Base-by-base conservation (phyloP, 2,797 vertebrate species). In the Aplochiton taeniatus region DNA sequence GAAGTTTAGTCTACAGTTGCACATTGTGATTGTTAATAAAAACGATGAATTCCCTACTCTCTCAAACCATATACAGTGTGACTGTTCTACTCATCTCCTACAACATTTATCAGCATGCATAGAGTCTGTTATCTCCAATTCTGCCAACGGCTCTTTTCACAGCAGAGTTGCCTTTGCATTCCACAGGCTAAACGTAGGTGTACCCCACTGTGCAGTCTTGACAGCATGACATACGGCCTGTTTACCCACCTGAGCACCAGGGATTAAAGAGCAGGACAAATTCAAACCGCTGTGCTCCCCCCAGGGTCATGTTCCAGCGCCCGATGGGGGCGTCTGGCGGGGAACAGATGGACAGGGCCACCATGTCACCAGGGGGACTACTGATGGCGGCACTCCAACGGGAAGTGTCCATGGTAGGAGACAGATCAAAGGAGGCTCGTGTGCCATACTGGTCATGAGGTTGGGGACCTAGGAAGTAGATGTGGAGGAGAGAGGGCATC, bases 181-280 rank as follows among this genome's bases (percentile, higher is more conserved):
- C 52, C 46, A 19, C 13, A 58, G 56, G 2, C 18, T 48, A 13
- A 43, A 62, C 3, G 11, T 52, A 51, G 3, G 51, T 60, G 7
- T 0, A 0, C 42, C 13, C 17, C 19, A 66, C 41, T n/a, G 57
- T 18, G 68, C 41, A 54, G 4, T 16, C 0, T 31, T 5, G 65
- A 74, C 66, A 80, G 65, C 51, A 68, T 65, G 65, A 75, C 10
- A 1, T 56, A 68, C 58, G 60, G 50, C 57, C 6, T 72, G 72
- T 77, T 85, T 64, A 89, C 90, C 43, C 86, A 98, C 97, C 91
- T 90, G 67, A 67, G 69, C 90, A 93, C 96, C 96, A 98, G 67
- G 97, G 96, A 75, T 98, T 98, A 77, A 97, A 98, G 67, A 98
- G 94, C 75, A 98, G 80, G n/a, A 91, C 92, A 69, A 98, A 94